Evolutionary conservation across 2,888 invertebrate genomes (phyloP), one percentile per base, ranked within the genome.

Genomic region (Diarsia rubi): DNA sequence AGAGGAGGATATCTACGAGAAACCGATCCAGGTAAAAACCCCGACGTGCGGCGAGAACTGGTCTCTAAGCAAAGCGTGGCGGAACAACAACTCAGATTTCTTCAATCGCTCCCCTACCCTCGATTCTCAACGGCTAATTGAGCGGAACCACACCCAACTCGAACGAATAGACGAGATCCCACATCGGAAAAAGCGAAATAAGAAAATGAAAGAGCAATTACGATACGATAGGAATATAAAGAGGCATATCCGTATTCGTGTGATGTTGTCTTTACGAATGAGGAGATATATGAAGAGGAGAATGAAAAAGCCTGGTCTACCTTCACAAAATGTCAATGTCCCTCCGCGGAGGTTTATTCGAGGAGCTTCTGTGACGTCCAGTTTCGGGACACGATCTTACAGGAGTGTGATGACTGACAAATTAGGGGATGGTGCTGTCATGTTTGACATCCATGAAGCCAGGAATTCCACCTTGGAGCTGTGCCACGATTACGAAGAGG

Each of bases 231-330:
- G 97, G 80, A 97, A 97, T 87, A 97, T 97, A 2, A 97, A 97
- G 70, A 94, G 97, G 42, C 97, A 98, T 88, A 97, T 98, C 42
- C 95, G 97, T 74, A 97, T 98, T 31, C 95, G 98, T 24, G 97
- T 98, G 66, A 97, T 98, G 97, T 93, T 98, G 86, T 97, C 97
- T 19, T 92, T 98, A 79, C 95, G 98, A 77, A 96, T 98, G 94
- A 96, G 97, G 42, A 92, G 96, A 73, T 96, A 97, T 74, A 95
- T 96, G 90, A 97, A 96, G 81, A 89, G 94, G 75, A 88, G 93
- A 69, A 72, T 94, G 73, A 88, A 91, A 77, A 95, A 93, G 71
- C 90, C 92, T 6, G 89, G 90, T 8, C 21, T 92, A 31, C 89
- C 88, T 1, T 85, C 91, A 24, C 92, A 93, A 78, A 93, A 88